Base-by-base conservation (phyloP, 2,797 vertebrate species). In the Rhabdomys pumilio region DNA sequence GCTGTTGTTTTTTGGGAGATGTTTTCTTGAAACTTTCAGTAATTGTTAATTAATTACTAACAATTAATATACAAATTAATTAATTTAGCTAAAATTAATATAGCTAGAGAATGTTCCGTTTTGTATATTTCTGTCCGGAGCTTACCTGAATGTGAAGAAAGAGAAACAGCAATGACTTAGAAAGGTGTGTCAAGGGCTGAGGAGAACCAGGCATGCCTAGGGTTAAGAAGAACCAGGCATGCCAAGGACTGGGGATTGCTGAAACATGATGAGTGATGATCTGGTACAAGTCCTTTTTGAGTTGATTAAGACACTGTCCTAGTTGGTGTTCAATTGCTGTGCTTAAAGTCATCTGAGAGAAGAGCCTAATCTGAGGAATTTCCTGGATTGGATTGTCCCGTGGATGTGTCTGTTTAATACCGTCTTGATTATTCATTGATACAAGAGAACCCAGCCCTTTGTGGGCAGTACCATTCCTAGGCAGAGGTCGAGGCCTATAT, bases 1-100 rank as follows among this genome's bases (percentile, higher is more conserved):
- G 9, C 7, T n/a, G 4, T 80, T 80, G 50, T 90, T 34, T 41
- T 31, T 17, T 19, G 69, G 79, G 91, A 94, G 7, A 95, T 4
- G 0, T 67, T 83, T 96, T 91, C 41, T 93, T 89, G 69, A 94
- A 55, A 79, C 26, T 89, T 85, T 94, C 90, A 76, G 41, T 94
- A 96, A 89, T 72, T 87, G 29, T 38, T 38, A 38, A 38, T 38
- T 38, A 38, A 38, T 38, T 38, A 38, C 38, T 38, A 38, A 38
- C 38, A 38, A 38, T 38, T 38, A 38, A 38, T 38, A 38, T 38
- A 38, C 38, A 38, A 38, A 38, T 38, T 38, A 38, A 38, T 38
- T 38, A 38, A 38, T 38, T 38, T 38, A 38, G 38, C 38, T 38
- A 38, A 86, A 59, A 76, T 91, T 89, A 80, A 89, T 75, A 79